These are phyloP conservation scores for Onychostoma macrolepis DNA, from an alignment of 2,113 vertebrate species.

Conservation along the genomic window DNA sequence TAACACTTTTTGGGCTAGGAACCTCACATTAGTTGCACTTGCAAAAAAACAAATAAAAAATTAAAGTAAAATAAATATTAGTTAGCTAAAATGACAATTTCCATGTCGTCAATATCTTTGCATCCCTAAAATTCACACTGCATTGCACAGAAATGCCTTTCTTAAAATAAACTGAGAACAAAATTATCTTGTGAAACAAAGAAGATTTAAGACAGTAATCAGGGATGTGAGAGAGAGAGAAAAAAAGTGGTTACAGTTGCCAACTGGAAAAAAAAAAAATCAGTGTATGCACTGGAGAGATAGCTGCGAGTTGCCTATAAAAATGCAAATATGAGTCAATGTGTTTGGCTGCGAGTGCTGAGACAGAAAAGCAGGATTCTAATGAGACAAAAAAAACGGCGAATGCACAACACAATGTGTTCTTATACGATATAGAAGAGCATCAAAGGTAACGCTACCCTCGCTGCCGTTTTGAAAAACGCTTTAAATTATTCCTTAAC, in stretches of 20 bases:
- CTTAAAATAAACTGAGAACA: neutral
- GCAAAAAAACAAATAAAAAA: neutral
- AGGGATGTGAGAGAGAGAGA: neutral
- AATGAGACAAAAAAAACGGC: conserved; percentile 12
- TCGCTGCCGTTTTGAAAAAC: neutral
- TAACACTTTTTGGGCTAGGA: neutral
- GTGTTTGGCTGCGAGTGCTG: conserved; percentile 34
- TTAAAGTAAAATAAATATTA: neutral
- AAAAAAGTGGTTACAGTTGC: neutral
- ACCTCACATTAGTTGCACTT: neutral
- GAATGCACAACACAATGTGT: conserved; percentile 2
- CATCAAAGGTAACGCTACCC: neutral
- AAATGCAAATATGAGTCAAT: conserved; percentile 55
- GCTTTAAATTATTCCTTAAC: conserved; percentile 1
- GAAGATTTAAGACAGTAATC: neutral
- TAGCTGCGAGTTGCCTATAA: conserved; percentile 53
- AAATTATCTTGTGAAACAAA: conserved; percentile 15
- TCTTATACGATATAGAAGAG: neutral
- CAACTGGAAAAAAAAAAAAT: conserved; percentile 9
- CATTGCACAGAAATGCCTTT: neutral
- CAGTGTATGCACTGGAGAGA: conserved; percentile 40
- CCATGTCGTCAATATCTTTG: neutral
- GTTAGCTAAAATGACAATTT: neutral
- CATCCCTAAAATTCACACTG: neutral
- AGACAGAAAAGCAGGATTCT: conserved; percentile 27